These are phyloP conservation scores for Psilanteris sp. DNA, from an alignment of 1,140 invertebrate genomes.

Conservation along the genomic window DNA sequence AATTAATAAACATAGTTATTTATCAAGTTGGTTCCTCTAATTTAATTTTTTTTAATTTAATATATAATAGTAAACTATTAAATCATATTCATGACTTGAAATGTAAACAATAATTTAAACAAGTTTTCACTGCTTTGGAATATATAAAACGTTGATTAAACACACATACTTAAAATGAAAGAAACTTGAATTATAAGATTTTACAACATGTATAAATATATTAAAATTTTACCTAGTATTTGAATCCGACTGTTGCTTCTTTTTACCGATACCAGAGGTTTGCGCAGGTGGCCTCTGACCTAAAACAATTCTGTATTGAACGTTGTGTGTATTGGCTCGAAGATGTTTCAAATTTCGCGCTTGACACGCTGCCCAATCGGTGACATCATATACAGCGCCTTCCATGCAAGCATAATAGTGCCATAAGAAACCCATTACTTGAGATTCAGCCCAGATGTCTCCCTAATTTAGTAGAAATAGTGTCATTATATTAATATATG, in stretches of 20 bases:
- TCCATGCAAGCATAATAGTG: conserved; percentile 98
- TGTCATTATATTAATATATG: too few relatives aligned
- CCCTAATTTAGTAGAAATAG: conserved; percentile 82
- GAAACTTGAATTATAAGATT: too few relatives aligned
- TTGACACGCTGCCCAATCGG: conserved; percentile 96
- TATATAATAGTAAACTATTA: too few relatives aligned
- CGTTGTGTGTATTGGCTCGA: conserved; percentile 92
- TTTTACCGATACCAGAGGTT: conserved; percentile 68
- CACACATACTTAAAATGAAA: too few relatives aligned
- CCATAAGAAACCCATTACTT: conserved; percentile 92
- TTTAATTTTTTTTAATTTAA: too few relatives aligned
- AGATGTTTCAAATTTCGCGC: conserved; percentile 89
- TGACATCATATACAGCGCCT: conserved; percentile 95
- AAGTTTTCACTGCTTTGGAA: too few relatives aligned
- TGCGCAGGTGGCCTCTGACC: conserved; percentile 83
- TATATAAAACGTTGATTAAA: too few relatives aligned
- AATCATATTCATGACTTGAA: too few relatives aligned
- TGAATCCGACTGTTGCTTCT: conserved; percentile 70
- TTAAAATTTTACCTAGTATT: conserved; percentile 67
- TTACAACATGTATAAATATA: background rate
- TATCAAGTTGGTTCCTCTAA: too few relatives aligned
- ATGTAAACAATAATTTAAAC: too few relatives aligned
- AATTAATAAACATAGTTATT: too few relatives aligned
- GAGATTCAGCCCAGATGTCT: conserved; percentile 97
- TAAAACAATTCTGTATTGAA: conserved; percentile 94